Percentiles rank a stretch among this genome's conserved stretches.
Conservation (phyloP, 53 echinoderm and acorn worm genomes). For the Mesocentrotus franciscanus region DNA sequence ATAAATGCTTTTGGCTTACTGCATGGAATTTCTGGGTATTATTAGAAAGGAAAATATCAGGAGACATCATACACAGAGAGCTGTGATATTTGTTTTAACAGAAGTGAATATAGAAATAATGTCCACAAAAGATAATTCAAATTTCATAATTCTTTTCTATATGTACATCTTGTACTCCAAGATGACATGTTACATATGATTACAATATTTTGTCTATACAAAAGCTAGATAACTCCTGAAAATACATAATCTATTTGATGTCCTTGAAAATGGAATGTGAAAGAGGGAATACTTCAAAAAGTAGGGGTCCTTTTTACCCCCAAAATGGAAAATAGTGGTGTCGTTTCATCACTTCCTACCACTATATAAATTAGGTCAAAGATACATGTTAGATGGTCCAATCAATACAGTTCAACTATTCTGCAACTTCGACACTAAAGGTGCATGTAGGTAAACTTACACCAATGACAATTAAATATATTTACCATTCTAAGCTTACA, state of each 20-base stretch:
- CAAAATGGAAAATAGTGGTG: neutral
- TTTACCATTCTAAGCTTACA: neutral
- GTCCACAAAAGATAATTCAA: neutral
- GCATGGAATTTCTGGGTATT: neutral
- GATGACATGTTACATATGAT: no score
- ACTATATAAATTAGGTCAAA: neutral
- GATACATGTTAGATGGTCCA: neutral
- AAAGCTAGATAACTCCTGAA: neutral
- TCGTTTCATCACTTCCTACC: neutral
- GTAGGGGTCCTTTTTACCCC: neutral
- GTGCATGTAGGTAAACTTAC: neutral
- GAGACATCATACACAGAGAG: neutral
- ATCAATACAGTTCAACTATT: neutral
- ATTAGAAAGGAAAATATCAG: neutral
- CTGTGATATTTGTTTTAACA: neutral
- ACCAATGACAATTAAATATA: neutral
- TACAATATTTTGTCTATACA: neutral
- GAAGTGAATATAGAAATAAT: neutral
- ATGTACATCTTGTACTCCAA: no score
- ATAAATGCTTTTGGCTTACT: neutral
- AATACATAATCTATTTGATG: neutral
- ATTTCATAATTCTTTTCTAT: neutral
- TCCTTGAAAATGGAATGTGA: neutral
- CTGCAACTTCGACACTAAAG: neutral
- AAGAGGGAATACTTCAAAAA: neutral